A percentile compares a stretch with the other conserved stretches of the same genome.
Evolutionary conservation across 2,888 invertebrate genomes (phyloP).

Genomic region (Macrophya alboannulata): DNA sequence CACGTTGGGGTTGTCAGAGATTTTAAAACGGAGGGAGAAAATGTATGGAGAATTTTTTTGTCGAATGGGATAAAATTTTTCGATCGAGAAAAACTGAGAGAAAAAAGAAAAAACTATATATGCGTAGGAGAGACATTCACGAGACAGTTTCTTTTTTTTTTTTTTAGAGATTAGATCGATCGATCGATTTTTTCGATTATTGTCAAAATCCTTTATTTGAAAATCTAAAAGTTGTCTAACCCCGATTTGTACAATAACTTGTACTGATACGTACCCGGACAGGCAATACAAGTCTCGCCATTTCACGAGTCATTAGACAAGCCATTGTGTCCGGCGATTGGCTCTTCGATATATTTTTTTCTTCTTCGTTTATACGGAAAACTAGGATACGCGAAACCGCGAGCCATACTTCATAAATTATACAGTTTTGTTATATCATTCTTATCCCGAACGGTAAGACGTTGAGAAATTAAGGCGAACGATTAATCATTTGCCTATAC

Average conservation of each 20-base stretch:
- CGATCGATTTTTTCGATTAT: conserved; percentile 24
- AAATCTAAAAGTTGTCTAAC: not conserved
- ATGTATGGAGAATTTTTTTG: not conserved
- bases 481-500: conserved; percentile 33
- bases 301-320: conserved; percentile 50
- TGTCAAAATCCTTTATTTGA: not conserved
- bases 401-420: not conserved
- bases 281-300: not conserved
- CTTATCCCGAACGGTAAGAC: conserved; percentile 34
- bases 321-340: conserved; percentile 42
- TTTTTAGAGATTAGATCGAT: not conserved
- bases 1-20: not conserved
- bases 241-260: too few species aligned
- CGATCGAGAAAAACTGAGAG: not conserved
- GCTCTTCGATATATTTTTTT: conserved; percentile 9
- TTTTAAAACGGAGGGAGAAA: not conserved
- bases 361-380: not conserved
- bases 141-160: too few species aligned
- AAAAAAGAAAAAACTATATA: too few species aligned
- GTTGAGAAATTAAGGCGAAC: conserved; percentile 27
- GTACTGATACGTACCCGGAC: not conserved
- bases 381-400: not conserved
- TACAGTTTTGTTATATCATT: conserved; percentile 50
- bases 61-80: not conserved
- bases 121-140: too few species aligned